phyloP scores from a whole-genome alignment of 35 echinoderm and acorn worm genomes.

The Eucidaris tribuloides region DNA sequence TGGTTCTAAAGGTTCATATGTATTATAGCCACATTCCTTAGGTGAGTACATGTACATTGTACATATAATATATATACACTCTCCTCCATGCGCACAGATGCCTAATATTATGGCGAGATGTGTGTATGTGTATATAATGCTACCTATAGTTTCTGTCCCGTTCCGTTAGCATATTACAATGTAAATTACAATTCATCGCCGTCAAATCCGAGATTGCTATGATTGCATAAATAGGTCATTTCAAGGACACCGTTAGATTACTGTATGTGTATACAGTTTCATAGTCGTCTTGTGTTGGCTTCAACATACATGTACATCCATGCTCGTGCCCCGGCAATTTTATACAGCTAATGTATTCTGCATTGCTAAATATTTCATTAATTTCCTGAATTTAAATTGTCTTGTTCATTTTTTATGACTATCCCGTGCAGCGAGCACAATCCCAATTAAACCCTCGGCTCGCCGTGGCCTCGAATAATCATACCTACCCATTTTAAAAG shows the following conservation, averaged over 20 bases:
- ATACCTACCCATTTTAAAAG: not conserved
- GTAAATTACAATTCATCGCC: not conserved
- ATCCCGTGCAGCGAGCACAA: not conserved
- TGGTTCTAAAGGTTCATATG: conserved; percentile 28
- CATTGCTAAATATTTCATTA: not conserved
- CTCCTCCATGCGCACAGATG: not conserved
- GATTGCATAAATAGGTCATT: not conserved
- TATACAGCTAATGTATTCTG: not conserved
- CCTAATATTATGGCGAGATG: not conserved
- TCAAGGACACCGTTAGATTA: not conserved
- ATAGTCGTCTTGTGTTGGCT: not conserved
- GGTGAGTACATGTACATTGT: conserved; percentile 9
- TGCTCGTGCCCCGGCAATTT: not conserved
- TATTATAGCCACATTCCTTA: conserved; percentile 23
- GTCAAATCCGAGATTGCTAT: not conserved
- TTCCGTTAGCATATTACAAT: not conserved
- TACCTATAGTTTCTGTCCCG: not conserved
- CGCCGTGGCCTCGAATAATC: too few relatives aligned
- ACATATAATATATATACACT: not conserved
- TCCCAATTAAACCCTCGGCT: not conserved
- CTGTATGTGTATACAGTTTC: not conserved
- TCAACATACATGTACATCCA: not conserved
- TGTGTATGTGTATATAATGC: not conserved
- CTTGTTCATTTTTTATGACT: not conserved
- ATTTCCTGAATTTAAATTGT: not conserved